A percentile compares a stretch with the other conserved stretches of the same genome.
phyloP scores from a whole-genome alignment of 2,113 vertebrate species.

The Gasterosteus aculeatus region DNA sequence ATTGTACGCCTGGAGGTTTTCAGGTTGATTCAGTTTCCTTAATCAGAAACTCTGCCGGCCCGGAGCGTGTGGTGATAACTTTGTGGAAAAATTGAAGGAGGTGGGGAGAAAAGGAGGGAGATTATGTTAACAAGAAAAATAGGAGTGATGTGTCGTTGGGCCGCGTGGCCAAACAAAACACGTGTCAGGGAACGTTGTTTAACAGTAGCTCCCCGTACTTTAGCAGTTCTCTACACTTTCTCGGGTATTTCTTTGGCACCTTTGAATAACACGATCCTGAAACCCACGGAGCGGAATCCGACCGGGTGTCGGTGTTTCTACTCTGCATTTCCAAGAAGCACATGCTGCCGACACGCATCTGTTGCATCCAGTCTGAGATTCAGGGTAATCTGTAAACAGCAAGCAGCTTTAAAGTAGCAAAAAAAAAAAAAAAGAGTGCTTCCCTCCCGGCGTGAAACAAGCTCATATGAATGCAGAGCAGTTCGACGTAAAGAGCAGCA shows the following conservation, averaged over 20 bases:
- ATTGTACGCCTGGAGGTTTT: conserved; percentile 34
- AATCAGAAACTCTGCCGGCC: conserved; percentile 57
- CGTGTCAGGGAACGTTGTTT: conserved; percentile 42
- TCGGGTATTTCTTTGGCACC: conserved; percentile 62
- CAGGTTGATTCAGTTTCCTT: conserved; percentile 64
- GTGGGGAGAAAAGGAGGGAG: conserved; percentile 34
- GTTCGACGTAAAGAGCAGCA: conserved; percentile 29
- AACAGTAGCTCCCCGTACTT: conserved; percentile 30
- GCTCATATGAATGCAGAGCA: conserved; percentile 40
- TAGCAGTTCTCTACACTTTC: conserved; percentile 49
- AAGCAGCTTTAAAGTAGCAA: conserved; percentile 7
- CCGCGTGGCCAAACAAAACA: conserved; percentile 61
- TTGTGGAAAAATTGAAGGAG: conserved; percentile 19
- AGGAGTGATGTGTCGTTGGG: conserved; percentile 57
- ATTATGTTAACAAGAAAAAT: conserved; percentile 63
- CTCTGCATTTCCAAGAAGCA: not conserved
- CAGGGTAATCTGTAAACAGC: conserved; percentile 14
- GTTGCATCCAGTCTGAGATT: conserved; percentile 1
- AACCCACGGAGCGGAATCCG: conserved; percentile 46
- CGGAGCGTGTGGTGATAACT: conserved; percentile 41
- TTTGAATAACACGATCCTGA: conserved; percentile 55
- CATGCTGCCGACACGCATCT: not conserved
- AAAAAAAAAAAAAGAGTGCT: not conserved
- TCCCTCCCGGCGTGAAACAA: conserved; percentile 15
- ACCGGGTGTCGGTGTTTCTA: not conserved